phyloP scores from a whole-genome alignment of 2,888 invertebrate species.

The Ptychoptera albimana region DNA sequence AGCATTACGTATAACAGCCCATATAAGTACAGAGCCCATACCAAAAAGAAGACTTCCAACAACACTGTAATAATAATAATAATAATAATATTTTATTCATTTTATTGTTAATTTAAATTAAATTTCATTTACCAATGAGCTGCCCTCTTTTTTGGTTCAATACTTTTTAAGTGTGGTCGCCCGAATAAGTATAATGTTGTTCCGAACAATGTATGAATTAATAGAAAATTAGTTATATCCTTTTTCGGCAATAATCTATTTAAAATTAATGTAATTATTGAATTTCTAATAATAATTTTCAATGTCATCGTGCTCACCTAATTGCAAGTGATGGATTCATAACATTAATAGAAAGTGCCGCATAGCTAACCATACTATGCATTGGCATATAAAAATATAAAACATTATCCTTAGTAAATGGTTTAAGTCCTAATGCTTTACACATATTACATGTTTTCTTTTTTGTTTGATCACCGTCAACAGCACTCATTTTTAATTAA shows the following conservation, averaged over 20 bases:
- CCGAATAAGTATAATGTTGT: slow-evolving; percentile 70
- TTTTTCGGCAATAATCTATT: slow-evolving; percentile 52
- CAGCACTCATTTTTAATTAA: too few relatives aligned
- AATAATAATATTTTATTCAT: slow-evolving; percentile 5
- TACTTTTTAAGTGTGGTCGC: slow-evolving; percentile 56
- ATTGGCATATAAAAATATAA: slow-evolving; percentile 60
- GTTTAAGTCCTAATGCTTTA: slow-evolving; percentile 36
- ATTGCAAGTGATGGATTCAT: slow-evolving; percentile 68
- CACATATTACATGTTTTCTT: slow-evolving; percentile 14
- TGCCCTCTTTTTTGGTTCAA: slow-evolving; percentile 42
- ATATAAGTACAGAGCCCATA: slow-evolving; percentile 74
- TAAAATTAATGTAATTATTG: too few relatives aligned
- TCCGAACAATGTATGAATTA: slow-evolving; percentile 66
- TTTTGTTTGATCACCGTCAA: not conserved
- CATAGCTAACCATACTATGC: slow-evolving; percentile 60
- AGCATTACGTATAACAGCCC: slow-evolving; percentile 71
- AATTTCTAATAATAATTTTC: too few relatives aligned
- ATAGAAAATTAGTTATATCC: slow-evolving; percentile 66
- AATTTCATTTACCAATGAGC: slow-evolving; percentile 42
- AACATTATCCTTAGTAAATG: slow-evolving; percentile 53
- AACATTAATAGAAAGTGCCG: slow-evolving; percentile 63
- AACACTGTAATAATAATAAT: slow-evolving; percentile 29
- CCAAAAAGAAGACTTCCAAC: slow-evolving; percentile 69
- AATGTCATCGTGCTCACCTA: slow-evolving; percentile 32
- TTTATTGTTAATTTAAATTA: not conserved